Evolutionary conservation across 2,888 invertebrate species (phyloP), one percentile per base, ranked within the genome.

Genomic region (Heliconius hortense): DNA sequence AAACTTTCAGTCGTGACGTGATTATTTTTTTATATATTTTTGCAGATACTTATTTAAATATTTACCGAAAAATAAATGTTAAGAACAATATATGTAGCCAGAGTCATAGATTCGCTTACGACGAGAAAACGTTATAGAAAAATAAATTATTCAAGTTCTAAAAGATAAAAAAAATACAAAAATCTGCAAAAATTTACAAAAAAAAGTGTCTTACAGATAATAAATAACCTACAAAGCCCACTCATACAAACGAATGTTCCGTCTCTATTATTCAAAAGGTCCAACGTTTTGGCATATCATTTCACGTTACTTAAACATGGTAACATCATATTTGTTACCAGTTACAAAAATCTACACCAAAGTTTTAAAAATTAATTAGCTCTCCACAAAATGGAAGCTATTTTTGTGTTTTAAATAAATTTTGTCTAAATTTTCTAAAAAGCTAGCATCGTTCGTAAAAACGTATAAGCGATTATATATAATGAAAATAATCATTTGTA

Each of bases 401-500:
- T 82, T 86, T 84, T 82, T 86, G 85, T 85, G 80, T 83, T 72
- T 62, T 15, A 48, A 62, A 71, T 75, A 78, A 75, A 78, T 68
- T 43, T 79, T 66, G 77, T 78, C 78, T 78, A 79, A 81, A 78
- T 77, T 77, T 81, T 79, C 85, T 85, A 88, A 84, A 82, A 88
- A 90, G 90, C 90, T 89, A 90, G 88, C 89, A 83, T 77, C 77
- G 79, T 82, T 77, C 82, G 83, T 77, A 81, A 79, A 80, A 76
- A 82, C 71, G 43, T 69, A 43, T 35, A 77, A 75, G 73, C 73
- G 70, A 62, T 72, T 72, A 81, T 60, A 53, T 69, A 26, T 31
- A 56, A 80, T 81, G 79, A 77, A 74, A 78, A 64, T 77, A 74
- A 94, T 95, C 94, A 95, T 91, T 95, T 92, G 85, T 95, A 95